Evolutionary conservation across 1,140 invertebrate genomes (phyloP).

Genomic region (Hyphantria cunea): DNA sequence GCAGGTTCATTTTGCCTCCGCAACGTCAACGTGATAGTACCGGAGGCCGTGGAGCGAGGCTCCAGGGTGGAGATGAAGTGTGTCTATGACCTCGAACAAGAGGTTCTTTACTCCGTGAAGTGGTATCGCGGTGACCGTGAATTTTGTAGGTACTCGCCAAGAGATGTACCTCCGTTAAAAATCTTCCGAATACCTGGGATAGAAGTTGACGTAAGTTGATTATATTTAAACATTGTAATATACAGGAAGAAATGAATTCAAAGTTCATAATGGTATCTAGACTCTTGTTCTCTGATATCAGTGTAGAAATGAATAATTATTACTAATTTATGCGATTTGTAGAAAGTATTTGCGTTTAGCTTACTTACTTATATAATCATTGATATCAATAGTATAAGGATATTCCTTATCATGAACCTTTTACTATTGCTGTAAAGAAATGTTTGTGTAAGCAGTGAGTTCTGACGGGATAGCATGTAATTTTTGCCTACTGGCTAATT

Average conservation of each 20-base stretch:
- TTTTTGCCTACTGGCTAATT: no score
- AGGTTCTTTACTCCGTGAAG: constrained; percentile 91
- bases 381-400: no score
- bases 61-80: constrained; percentile 88
- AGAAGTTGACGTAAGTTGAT: constrained; percentile 87
- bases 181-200: constrained; percentile 86
- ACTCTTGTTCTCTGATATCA: no score
- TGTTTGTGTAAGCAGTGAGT: no score
- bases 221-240: neutral
- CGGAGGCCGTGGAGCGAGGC: constrained; percentile 86
- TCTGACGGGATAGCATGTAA: no score
- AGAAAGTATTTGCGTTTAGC: no score
- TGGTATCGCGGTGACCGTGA: constrained; percentile 90
- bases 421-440: no score
- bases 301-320: no score
- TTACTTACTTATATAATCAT: no score
- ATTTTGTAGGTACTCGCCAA: constrained; percentile 87
- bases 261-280: no score
- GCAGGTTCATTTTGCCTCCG: constrained; percentile 75
- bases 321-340: no score
- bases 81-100: constrained; percentile 89
- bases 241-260: neutral
- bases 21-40: constrained; percentile 86
- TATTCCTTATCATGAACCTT: no score
- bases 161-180: constrained; percentile 85